Evolutionary conservation across 2,113 vertebrate species (phyloP).

Genomic region (Zosterops lateralis): DNA sequence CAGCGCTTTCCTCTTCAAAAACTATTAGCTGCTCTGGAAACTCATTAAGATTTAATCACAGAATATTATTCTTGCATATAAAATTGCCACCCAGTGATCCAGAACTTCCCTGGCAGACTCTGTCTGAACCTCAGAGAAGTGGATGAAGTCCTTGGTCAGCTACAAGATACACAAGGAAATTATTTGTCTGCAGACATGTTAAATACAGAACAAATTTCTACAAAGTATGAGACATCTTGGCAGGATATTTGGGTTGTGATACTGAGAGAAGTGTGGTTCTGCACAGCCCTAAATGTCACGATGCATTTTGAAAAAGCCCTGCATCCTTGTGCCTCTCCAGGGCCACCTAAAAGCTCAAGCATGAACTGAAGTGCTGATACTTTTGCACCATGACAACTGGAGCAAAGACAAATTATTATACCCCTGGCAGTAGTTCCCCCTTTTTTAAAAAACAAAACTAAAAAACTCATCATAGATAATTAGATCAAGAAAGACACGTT

Average conservation of each 20-base stretch:
- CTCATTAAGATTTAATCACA: constrained; percentile 28
- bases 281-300: background rate
- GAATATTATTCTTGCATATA: background rate
- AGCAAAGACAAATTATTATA: constrained; percentile 40
- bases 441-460: background rate
- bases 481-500: constrained; percentile 24
- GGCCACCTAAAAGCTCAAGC: constrained; percentile 37
- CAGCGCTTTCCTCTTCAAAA: background rate
- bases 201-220: background rate
- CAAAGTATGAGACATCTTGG: background rate
- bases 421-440: background rate
- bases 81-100: constrained; percentile 3
- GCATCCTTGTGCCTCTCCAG: background rate
- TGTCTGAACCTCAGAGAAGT: background rate
- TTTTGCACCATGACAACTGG: background rate
- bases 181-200: background rate
- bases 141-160: background rate
- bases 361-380: background rate
- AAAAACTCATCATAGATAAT: background rate
- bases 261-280: background rate
- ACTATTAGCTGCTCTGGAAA: constrained; percentile 10
- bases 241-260: background rate
- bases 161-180: background rate
- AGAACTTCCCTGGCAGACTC: constrained; percentile 6
- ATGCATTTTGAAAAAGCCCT: background rate